These are phyloP conservation scores for Esox niger DNA, from an alignment of 2,113 vertebrate species.

Conservation along the genomic window DNA sequence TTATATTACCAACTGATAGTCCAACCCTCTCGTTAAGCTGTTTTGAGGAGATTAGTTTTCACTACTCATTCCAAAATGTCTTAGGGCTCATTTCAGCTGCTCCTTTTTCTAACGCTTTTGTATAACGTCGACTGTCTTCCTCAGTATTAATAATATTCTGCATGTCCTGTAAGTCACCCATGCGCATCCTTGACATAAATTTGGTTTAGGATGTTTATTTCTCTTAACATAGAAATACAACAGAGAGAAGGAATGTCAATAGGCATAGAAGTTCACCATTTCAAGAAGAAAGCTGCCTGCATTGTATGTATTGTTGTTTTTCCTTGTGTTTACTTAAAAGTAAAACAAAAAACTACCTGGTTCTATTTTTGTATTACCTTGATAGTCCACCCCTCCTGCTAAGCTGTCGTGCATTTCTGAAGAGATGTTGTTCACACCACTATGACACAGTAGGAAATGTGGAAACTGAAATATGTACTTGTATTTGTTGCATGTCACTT, in stretches of 20 bases:
- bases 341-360: constrained; percentile 54
- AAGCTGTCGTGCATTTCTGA: constrained; percentile 67
- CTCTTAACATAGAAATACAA: constrained; percentile 54
- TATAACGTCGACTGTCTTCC: constrained; percentile 33
- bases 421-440: constrained; percentile 53
- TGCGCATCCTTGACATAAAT: constrained; percentile 44
- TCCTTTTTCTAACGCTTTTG: constrained; percentile 59
- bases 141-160: constrained; percentile 33
- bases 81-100: constrained; percentile 44
- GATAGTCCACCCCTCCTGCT: constrained; percentile 50
- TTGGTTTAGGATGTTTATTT: constrained; percentile 58
- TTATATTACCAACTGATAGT: constrained; percentile 64
- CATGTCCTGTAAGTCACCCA: constrained; percentile 52
- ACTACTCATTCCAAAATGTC: constrained; percentile 34
- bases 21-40: constrained; percentile 49
- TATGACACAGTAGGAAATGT: constrained; percentile 49
- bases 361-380: constrained; percentile 71
- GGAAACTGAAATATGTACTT: constrained; percentile 45
- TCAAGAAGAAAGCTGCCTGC: constrained; percentile 34
- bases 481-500: constrained; percentile 72
- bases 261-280: constrained; percentile 36
- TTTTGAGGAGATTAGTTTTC: constrained; percentile 59
- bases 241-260: constrained; percentile 35
- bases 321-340: constrained; percentile 53
- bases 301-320: constrained; percentile 44